Base-by-base conservation (phyloP, 1,140 invertebrate genomes). In the Aradophagus sp. region DNA sequence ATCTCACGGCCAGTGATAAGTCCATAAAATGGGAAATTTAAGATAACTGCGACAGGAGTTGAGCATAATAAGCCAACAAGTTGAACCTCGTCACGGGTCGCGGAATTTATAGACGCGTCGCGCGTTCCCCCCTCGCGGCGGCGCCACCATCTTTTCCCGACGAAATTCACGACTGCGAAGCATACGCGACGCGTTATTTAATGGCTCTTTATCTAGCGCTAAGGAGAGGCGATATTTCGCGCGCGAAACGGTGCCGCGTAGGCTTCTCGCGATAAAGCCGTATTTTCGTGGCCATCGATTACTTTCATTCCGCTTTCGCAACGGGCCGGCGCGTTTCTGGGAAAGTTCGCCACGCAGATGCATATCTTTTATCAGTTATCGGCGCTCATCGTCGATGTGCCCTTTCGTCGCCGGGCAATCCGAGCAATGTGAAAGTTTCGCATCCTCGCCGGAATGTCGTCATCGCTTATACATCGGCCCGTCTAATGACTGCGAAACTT, bases 321-420 rank as follows among this genome's bases (percentile, higher is more conserved):
- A 71, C 65, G 59, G 58, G 39, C 12, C 42, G 27, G 11, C 27
- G 45, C 12, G 13, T 31, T n/a, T n/a, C n/a, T 23, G 53, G 17
- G 44, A 70, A 70, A 62, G 23, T 62, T 62, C 48, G 17, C 19
- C 20, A 32, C 32, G 32, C 32, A 38, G 23, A 48, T 47, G 53
- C 17, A 36, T 52, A 70, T 56, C 41, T 59, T 56, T 72, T 72
- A 61, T 66, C 55, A 72, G 31, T 71, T 65, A 63, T 65, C 68
- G 55, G 27, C 23, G 41, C 47, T 58, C 47, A 59, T 63, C 53
- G 32, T 45, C 29, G 26, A 17, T 12, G 15, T 32, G 19, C 35
- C 50, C 32, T 42, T 56, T 59, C 14, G 7, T 61, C 32, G 15
- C 31, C 29, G 8, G 20, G 8, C 35, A 41, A 38, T 39, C 12